Percentiles rank a stretch among this genome's conserved stretches.
phyloP scores from a whole-genome alignment of 2,888 invertebrate genomes.

The Odontocolon sp. region DNA sequence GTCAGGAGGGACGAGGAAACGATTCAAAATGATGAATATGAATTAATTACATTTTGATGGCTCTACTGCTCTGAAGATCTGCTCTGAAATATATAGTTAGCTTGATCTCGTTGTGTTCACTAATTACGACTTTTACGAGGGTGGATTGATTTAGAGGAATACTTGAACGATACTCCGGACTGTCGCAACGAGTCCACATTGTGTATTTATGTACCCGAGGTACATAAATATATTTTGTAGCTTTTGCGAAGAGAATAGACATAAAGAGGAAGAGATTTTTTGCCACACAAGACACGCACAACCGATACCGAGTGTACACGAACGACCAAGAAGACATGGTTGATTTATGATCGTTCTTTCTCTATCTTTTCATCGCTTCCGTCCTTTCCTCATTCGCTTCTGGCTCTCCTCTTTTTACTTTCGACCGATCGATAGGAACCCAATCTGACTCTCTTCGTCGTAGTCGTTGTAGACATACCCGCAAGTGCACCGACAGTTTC shows the following conservation, averaged over 20 bases:
- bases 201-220: conserved; percentile 39
- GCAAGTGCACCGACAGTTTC: background rate
- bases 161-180: conserved; percentile 27
- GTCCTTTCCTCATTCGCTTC: conserved; percentile 21
- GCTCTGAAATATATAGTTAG: conserved; percentile 6
- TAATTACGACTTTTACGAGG: conserved; percentile 60
- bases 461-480: background rate
- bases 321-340: conserved; percentile 48
- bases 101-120: conserved; percentile 40
- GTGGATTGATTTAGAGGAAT: conserved; percentile 53
- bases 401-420: conserved; percentile 25
- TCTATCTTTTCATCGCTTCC: conserved; percentile 14
- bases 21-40: too few relatives aligned
- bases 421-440: conserved; percentile 41
- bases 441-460: background rate
- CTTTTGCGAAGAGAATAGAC: conserved; percentile 36
- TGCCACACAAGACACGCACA: conserved; percentile 59
- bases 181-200: conserved; percentile 21
- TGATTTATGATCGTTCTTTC: conserved; percentile 53
- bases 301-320: conserved; percentile 3
- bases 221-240: conserved; percentile 54
- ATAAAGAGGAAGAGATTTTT: conserved; percentile 34
- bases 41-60: conserved; percentile 5
- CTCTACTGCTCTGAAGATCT: background rate
- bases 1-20: background rate